phyloP scores from a whole-genome alignment of 2,797 vertebrate genomes.

The Anniella stebbinsi region DNA sequence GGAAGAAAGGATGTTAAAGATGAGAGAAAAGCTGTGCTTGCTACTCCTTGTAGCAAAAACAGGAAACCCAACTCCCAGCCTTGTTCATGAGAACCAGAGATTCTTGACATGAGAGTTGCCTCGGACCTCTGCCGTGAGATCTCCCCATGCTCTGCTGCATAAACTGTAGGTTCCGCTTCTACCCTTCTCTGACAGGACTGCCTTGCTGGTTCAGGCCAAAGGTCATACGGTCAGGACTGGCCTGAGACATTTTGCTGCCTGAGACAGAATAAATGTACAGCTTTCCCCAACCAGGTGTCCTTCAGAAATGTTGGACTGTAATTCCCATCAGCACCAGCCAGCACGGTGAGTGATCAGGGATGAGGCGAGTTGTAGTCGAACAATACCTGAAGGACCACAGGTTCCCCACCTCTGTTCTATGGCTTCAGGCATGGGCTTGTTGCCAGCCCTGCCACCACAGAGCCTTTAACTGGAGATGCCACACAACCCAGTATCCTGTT shows the following conservation, averaged over 20 bases:
- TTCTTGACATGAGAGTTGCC: not conserved
- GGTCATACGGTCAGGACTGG: not conserved
- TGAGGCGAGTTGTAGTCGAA: too few species aligned
- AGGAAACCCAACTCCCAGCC: not conserved
- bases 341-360: not conserved
- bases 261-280: not conserved
- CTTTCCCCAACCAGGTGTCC: not conserved
- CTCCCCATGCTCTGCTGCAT: not conserved
- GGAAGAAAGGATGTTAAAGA: not conserved
- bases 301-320: not conserved
- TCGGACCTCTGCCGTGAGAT: not conserved
- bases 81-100: not conserved
- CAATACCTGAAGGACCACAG: not conserved
- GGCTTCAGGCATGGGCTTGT: too few species aligned
- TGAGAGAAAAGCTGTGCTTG: not conserved
- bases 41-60: not conserved
- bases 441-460: not conserved
- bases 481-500: not conserved
- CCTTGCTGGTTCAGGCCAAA: not conserved
- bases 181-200: not conserved
- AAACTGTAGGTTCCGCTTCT: not conserved
- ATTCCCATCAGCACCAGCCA: not conserved
- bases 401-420: not conserved
- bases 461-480: not conserved
- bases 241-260: too few species aligned